A percentile compares a stretch with the other conserved stretches of the same genome.
phyloP scores from a whole-genome alignment of 1,140 invertebrate species.

The Lepidurus packardi region DNA sequence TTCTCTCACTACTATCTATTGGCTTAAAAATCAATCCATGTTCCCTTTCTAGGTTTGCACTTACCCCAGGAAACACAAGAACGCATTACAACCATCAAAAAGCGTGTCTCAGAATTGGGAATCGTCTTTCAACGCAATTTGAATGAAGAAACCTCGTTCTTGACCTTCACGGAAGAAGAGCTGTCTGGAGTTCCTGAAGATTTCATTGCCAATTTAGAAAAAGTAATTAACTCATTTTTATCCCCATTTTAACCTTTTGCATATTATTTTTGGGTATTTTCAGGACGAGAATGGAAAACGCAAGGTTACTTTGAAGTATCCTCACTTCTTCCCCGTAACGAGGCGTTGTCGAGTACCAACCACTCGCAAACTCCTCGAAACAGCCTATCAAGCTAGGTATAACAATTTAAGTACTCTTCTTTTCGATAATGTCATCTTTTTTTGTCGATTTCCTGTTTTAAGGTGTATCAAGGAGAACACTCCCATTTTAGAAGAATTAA shows the following conservation, averaged over 20 bases:
- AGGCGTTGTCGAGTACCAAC: constrained; percentile 48
- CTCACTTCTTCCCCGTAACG: constrained; percentile 53
- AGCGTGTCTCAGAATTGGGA: constrained; percentile 48
- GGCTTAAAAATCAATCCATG: constrained; percentile 16
- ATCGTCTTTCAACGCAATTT: constrained; percentile 52
- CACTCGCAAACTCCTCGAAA: constrained; percentile 47
- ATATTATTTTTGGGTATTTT: neutral
- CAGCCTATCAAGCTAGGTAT: constrained; percentile 48
- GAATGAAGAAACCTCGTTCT: constrained; percentile 50
- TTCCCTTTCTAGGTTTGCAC: constrained; percentile 46
- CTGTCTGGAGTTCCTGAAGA: constrained; percentile 48
- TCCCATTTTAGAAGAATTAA: constrained; percentile 50
- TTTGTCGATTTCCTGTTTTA: constrained; percentile 23
- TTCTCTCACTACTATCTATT: neutral
- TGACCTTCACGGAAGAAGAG: constrained; percentile 49
- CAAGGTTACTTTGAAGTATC: constrained; percentile 51
- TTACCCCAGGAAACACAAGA: constrained; percentile 46
- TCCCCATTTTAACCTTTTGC: neutral
- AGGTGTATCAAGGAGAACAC: constrained; percentile 51
- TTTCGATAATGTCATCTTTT: constrained; percentile 26
- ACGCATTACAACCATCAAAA: constrained; percentile 49
- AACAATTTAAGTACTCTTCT: neutral
- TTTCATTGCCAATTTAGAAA: constrained; percentile 47
- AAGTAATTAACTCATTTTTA: constrained; percentile 40
- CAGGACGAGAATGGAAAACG: constrained; percentile 46